A percentile compares a stretch with the other conserved stretches of the same genome.
Evolutionary conservation across 2,113 vertebrate species (phyloP).

Genomic region (Myodes glareolus): DNA sequence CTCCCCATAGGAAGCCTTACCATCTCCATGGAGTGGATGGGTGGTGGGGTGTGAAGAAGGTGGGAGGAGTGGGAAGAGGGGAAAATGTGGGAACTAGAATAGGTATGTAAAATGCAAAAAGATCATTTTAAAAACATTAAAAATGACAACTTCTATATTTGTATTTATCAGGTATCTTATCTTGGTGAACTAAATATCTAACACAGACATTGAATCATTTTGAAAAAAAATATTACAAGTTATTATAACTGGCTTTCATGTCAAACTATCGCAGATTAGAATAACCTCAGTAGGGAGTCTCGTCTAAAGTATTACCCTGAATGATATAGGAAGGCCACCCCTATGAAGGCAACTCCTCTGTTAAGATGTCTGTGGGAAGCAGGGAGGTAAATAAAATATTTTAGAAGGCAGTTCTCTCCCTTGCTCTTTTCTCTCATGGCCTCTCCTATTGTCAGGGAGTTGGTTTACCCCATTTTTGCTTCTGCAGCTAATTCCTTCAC

Average conservation of each 20-base stretch:
- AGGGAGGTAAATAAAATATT: background rate
- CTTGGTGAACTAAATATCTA: background rate
- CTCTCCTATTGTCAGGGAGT: background rate
- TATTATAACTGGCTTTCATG: no score
- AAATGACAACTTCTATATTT: background rate
- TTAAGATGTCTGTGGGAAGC: no score
- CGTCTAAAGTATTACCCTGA: background rate
- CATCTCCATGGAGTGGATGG: no score
- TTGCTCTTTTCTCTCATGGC: background rate
- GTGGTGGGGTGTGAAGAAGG: no score
- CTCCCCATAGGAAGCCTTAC: no score
- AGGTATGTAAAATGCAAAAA: no score
- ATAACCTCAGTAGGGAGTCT: background rate
- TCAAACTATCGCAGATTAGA: background rate
- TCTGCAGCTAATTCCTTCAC: background rate
- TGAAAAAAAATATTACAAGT: background rate
- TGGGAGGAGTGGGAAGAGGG: no score
- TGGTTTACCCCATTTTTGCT: background rate
- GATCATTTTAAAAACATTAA: no score
- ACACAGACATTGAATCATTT: background rate
- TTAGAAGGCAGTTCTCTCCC: background rate
- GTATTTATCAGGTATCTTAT: background rate
- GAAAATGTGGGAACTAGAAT: no score
- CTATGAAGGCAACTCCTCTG: background rate
- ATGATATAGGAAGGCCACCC: background rate